Conservation (phyloP, 2,888 invertebrate genomes). For the Apocheima hispidaria region DNA sequence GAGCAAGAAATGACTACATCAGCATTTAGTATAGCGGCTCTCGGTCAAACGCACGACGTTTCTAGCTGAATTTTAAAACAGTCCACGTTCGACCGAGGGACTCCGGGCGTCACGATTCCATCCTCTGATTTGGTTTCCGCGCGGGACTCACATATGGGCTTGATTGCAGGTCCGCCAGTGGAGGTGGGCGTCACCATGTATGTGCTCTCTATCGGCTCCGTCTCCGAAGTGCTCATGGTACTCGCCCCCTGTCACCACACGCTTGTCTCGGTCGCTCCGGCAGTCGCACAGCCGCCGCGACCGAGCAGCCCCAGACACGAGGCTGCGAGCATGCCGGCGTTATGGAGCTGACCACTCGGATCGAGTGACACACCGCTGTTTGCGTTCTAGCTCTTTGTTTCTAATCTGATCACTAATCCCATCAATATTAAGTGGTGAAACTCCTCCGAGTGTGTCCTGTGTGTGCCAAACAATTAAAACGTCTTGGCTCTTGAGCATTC, state of each 20-base stretch:
- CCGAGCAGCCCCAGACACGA: slow-evolving; percentile 85
- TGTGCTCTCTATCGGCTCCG: slow-evolving; percentile 98
- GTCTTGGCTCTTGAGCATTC: slow-evolving; percentile 67
- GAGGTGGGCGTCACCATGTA: slow-evolving; percentile 99
- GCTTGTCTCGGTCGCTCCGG: slow-evolving; percentile 78
- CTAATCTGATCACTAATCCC: slow-evolving; percentile 5
- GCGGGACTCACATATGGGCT: slow-evolving; percentile 81
- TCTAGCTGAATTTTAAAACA: slow-evolving; percentile 24
- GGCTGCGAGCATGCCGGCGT: slow-evolving; percentile 85
- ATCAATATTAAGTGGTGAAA: slow-evolving; percentile 57
- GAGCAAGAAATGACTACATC: slow-evolving; percentile 48
- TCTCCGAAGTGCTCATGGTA: slow-evolving; percentile 99
- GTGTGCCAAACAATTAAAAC: slow-evolving; percentile 62
- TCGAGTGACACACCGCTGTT: slow-evolving; percentile 71
- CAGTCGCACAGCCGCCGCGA: slow-evolving; percentile 70
- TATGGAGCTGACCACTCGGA: slow-evolving; percentile 79
- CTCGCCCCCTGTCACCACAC: slow-evolving; percentile 83
- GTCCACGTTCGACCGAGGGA: slow-evolving; percentile 60
- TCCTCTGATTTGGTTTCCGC: slow-evolving; percentile 78
- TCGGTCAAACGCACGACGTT: slow-evolving; percentile 59
- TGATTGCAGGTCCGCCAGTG: slow-evolving; percentile 97
- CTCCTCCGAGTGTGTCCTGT: slow-evolving; percentile 64
- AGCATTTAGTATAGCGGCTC: slow-evolving; percentile 56
- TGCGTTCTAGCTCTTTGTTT: slow-evolving; percentile 49
- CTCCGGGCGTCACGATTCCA: slow-evolving; percentile 66